These are phyloP conservation scores for Eupithecia dodoneata DNA, from an alignment of 2,888 invertebrate genomes.

Conservation along the genomic window DNA sequence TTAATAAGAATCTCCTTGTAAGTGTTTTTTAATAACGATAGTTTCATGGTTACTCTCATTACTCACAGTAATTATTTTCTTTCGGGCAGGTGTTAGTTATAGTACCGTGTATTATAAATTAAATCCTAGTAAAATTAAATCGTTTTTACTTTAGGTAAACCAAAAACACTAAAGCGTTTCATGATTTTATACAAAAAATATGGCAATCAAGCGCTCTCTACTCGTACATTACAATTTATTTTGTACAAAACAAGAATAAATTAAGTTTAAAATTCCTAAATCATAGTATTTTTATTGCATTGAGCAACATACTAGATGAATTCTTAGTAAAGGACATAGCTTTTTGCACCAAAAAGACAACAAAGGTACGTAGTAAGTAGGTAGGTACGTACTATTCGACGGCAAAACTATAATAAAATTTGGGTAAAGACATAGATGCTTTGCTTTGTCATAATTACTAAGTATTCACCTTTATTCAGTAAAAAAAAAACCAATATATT, in stretches of 20 bases:
- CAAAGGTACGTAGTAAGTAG: not conserved
- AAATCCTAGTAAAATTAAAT: not conserved
- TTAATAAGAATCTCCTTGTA: not conserved
- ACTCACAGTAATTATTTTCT: not conserved
- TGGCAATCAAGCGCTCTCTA: slow-evolving; percentile 65
- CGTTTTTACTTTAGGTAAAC: not conserved
- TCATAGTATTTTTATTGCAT: slow-evolving; percentile 7
- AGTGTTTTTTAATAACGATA: not conserved
- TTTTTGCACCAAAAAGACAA: not conserved
- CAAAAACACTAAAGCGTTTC: not conserved
- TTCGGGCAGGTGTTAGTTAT: not conserved
- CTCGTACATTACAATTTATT: slow-evolving; percentile 16
- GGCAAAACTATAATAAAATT: not conserved
- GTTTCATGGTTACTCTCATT: not conserved
- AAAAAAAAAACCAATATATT: slow-evolving; percentile 4
- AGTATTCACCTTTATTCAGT: not conserved
- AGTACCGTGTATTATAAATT: not conserved
- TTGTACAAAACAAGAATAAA: slow-evolving; percentile 31
- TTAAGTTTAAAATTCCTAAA: slow-evolving; percentile 6
- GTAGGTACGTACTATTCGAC: not conserved
- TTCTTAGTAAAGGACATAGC: not conserved
- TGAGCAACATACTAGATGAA: not conserved
- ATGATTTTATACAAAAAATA: slow-evolving; percentile 49
- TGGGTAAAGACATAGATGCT: not conserved
- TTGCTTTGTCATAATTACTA: not conserved